phyloP scores from a whole-genome alignment of 2,113 vertebrate species.

The Chaetodon trifascialis region DNA sequence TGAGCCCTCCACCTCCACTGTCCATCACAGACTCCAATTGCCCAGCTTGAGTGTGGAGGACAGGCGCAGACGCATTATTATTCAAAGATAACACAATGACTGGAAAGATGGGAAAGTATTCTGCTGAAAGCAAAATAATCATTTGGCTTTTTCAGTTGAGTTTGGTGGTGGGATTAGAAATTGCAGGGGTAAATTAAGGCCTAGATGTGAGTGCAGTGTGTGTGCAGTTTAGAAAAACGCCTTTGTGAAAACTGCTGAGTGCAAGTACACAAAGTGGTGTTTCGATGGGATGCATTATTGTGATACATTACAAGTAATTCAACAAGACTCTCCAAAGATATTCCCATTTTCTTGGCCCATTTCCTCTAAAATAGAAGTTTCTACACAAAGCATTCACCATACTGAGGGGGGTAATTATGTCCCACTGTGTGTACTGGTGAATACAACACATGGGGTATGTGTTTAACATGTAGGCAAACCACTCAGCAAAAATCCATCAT shows the following conservation, averaged over 20 bases:
- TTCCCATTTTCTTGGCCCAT: background rate
- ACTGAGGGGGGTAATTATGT: background rate
- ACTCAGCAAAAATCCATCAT: conserved; percentile 41
- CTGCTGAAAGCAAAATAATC: conserved; percentile 19
- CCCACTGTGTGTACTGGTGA: conserved; percentile 13
- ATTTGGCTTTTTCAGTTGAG: background rate
- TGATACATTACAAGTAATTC: background rate
- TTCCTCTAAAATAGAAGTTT: conserved; percentile 4
- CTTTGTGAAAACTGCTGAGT: conserved; percentile 1
- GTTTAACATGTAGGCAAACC: conserved; percentile 53
- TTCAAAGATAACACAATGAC: conserved; percentile 21
- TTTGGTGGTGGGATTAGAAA: conserved; percentile 22
- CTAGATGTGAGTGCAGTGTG: background rate
- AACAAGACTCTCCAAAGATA: background rate
- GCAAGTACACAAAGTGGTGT: background rate
- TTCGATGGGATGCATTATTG: background rate
- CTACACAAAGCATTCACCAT: background rate
- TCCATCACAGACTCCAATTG: conserved; percentile 31
- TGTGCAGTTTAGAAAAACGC: conserved; percentile 17
- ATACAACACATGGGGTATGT: conserved; percentile 20
- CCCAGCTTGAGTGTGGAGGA: background rate
- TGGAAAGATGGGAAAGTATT: conserved; percentile 6
- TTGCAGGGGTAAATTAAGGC: conserved; percentile 18
- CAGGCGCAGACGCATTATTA: conserved; percentile 19
- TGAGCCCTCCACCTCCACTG: conserved; percentile 47